Evolutionary conservation across 2,113 vertebrate genomes (phyloP).

Genomic region (Barnardius zonarius): DNA sequence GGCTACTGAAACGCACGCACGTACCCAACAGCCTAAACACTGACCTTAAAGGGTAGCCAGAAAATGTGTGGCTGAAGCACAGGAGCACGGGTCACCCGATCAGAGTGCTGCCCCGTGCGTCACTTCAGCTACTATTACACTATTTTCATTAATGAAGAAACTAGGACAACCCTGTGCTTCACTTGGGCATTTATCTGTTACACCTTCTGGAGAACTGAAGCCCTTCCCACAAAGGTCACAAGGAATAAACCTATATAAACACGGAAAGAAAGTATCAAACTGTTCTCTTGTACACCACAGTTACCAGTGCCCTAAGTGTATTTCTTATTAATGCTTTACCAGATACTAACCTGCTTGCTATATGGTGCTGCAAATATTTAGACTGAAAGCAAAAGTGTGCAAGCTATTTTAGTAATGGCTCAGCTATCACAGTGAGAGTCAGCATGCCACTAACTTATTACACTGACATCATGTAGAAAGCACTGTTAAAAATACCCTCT

Average conservation of each 20-base stretch:
- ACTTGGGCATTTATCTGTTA: neutral
- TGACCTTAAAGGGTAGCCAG: neutral
- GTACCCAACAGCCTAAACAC: neutral
- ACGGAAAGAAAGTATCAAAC: neutral
- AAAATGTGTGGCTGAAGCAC: neutral
- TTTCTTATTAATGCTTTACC: neutral
- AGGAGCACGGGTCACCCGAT: neutral
- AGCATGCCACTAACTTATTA: neutral
- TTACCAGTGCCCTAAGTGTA: neutral
- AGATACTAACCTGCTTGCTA: neutral
- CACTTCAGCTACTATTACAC: neutral
- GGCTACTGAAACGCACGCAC: neutral
- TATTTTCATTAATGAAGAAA: constrained; percentile 1
- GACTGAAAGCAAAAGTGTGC: neutral
- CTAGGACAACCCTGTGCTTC: neutral
- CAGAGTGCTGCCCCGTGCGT: neutral
- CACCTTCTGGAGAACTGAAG: neutral
- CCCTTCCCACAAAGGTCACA: neutral
- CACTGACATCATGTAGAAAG: neutral
- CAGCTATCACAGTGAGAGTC: neutral
- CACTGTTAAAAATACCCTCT: neutral
- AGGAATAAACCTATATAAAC: neutral
- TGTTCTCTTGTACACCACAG: neutral
- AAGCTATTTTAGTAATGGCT: neutral
- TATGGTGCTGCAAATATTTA: neutral